Evolutionary conservation across 1,140 invertebrate species (phyloP), one percentile per base, ranked within the genome.

Genomic region (Calliopsis andreniformis): DNA sequence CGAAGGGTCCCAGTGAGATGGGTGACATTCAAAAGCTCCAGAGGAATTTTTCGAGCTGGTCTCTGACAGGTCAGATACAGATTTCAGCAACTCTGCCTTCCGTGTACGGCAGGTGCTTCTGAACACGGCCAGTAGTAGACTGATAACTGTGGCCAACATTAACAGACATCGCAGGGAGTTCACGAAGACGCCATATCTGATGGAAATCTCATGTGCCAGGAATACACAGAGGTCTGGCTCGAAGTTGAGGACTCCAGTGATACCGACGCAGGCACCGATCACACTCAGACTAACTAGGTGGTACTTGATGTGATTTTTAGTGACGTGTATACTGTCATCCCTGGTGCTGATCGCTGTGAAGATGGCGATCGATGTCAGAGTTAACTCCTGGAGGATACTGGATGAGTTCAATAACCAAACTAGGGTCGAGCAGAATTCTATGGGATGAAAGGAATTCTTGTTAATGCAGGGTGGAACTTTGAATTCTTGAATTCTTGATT

Each of bases 221-320:
- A 93, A 91, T 14, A 88, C 89, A 76, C 93, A 94, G 10, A 90
- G 86, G 2, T 90, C 84, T 3, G 89, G 88, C 63, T 91, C 89
- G 79, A 83, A 92, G 78, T 86, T 91, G 49, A 93, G 85, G 0
- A 93, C 87, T 0, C 90, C 91, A 0, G 92, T 92, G 10, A 92
- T 85, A 1, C 92, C 91, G 32, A 94, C 91, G 63, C 93, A 92
- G 1, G 90, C 88, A 42, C 92, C 91, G 14, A 94, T 89, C 12
- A 93, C 88, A 18, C 91, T 92, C 23, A 94, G 79, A 12, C 93
- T 93, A 16, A 90, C 91, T 53, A 94, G 72, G 73, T 94, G 94
- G 77, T 94, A 94, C 63, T 93, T 91, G 8, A 94, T 87, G 35
- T 94, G 94, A 45, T 93, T 93, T 47, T 93, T 90, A 5, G 93